Evolutionary conservation across 2,888 invertebrate species (phyloP), one percentile per base, ranked within the genome.

Genomic region (Sthenelais limicola): DNA sequence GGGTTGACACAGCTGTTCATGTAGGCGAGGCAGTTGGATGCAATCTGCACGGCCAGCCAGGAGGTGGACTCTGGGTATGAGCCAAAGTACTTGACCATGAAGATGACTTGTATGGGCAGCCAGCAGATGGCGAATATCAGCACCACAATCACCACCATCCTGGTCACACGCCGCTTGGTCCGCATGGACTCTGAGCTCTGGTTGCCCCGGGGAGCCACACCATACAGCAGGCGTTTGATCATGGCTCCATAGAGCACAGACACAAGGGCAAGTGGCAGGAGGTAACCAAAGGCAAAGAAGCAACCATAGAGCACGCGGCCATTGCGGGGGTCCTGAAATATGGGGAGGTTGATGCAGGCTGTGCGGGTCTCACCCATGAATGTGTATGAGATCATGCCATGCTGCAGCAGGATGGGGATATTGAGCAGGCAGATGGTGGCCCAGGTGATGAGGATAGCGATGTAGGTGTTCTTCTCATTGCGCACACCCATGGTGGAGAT

Each of bases 1-100:
- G 97, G 97, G 89, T 97, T 97, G 82, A 97, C 93, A 87, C 97
- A 97, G 83, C 94, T 94, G 90, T 96, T 97, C 90, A 93, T 94
- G 89, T 97, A 97, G 24, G 96, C 96, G 74, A 88, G 77, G 72
- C 83, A 84, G 75, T 86, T 88, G 12, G 85, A 81, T 24, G 84
- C 82, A 73, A 89, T 83, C 74, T 85, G 84, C 0, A 85, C 58
- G 21, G 82, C 82, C 9, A 85, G 92, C 91, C 68, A 92, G 91
- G 76, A 26, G 12, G 74, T 74, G 84, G 91, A 90, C 32, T 89
- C 85, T 0, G 92, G 91, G 89, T 94, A 94, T 62, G 90, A 87
- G 76, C 92, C 91, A 78, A 94, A 88, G 21, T 93, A 92, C 88
- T 94, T 94, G 79, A 93, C 90, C 72, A 89, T 84, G 77, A 89